phyloP scores from a whole-genome alignment of 2,113 vertebrate genomes.

The Lycaon pictus region DNA sequence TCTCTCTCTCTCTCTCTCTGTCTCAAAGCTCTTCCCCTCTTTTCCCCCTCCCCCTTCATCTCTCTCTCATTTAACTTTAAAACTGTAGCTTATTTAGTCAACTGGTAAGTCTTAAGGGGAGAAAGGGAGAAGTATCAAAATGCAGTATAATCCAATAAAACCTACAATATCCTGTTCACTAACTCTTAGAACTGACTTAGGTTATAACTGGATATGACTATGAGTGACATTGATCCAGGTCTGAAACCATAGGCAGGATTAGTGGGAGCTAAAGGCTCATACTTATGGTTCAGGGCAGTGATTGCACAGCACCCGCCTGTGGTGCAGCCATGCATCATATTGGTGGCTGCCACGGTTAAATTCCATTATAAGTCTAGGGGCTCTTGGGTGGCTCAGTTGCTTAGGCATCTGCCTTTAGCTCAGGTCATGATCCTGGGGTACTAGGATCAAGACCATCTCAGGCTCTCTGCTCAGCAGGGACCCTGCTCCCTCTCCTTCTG shows the following conservation, averaged over 20 bases:
- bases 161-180: not conserved
- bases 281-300: accelerated
- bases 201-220: not conserved
- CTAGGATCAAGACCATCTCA: no score
- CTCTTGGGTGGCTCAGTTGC: no score
- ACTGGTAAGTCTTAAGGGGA: conserved; percentile 35
- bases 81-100: conserved; percentile 81
- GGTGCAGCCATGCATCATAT: not conserved
- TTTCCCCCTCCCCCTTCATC: conserved; percentile 74
- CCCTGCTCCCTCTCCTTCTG: no score
- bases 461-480: no score
- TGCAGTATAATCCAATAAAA: conserved; percentile 39
- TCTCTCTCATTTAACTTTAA: conserved; percentile 74
- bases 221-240: conserved; percentile 23
- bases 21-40: not conserved
- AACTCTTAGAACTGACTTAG: conserved; percentile 49
- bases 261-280: not conserved
- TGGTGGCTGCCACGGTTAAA: not conserved
- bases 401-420: no score
- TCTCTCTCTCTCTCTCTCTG: conserved; percentile 58
- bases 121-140: not conserved
- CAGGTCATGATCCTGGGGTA: no score
- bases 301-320: not conserved
- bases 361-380: not conserved
- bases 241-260: not conserved